Conservation (phyloP, 2,113 vertebrate genomes). For the Ciconia boyciana region DNA sequence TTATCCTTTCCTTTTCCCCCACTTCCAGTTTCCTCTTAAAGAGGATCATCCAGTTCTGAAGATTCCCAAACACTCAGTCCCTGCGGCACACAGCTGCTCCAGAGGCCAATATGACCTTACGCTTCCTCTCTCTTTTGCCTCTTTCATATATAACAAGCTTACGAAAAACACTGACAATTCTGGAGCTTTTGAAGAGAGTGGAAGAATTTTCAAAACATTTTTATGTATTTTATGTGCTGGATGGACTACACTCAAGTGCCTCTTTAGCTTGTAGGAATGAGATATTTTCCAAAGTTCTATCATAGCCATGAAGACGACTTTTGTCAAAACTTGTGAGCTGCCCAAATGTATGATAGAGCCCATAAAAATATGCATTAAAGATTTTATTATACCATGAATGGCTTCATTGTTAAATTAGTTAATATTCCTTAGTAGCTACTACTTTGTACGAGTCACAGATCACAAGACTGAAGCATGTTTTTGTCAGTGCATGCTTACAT, state of each 20-base stretch:
- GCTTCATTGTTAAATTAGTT: neutral
- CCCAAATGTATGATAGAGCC: neutral
- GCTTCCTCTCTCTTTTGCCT: neutral
- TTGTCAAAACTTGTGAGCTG: neutral
- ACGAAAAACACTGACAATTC: neutral
- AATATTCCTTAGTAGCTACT: neutral
- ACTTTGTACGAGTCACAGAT: neutral
- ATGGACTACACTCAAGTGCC: neutral
- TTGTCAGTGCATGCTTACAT: neutral
- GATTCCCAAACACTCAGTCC: neutral
- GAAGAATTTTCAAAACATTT: neutral
- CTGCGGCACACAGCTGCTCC: neutral
- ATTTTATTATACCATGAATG: neutral
- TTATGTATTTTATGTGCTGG: neutral
- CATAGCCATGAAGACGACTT: neutral
- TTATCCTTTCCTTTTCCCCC: neutral
- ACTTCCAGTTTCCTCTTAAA: neutral
- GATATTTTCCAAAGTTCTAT: neutral
- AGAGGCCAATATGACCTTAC: neutral
- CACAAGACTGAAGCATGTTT: neutral
- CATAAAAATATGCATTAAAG: neutral
- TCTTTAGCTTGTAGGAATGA: neutral
- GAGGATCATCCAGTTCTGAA: neutral
- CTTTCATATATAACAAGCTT: neutral
- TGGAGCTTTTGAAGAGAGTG: neutral